Evolutionary conservation across 2,888 invertebrate genomes (phyloP), one percentile per base, ranked within the genome.

Genomic region (Cremastinae sp.): DNA sequence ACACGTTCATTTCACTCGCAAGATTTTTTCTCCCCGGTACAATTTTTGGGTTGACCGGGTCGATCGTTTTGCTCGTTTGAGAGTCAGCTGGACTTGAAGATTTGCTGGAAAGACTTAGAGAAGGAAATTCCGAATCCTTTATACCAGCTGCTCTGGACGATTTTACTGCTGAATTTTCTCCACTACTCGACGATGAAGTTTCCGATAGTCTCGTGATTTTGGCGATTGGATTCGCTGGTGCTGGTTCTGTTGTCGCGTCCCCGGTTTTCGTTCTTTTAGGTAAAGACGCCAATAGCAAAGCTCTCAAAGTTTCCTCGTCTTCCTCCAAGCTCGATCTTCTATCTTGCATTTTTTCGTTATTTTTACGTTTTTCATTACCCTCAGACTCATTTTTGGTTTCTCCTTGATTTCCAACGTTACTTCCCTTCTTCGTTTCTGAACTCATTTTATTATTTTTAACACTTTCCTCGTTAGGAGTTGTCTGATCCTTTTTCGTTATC

Each of bases 221-320:
- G 9, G 41, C 45, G 18, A 74, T 9, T 2, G 69, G 5, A 65
- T 73, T 74, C 18, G 14, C 14, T 14, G 68, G 16, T 53, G 39
- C 22, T n/a, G 55, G 56, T 10, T n/a, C n/a, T n/a, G 62, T 47
- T 14, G 43, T 43, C 5, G 7, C 22, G 39, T 78, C 79, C 5
- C 22, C 53, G 4, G 41, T 12, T 56, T 77, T 79, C 10, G 65
- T 16, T 37, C 86, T 79, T 73, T 86, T 89, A 1, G 84, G 83
- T 22, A 89, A 72, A 9, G 88, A 89, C 14, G 89, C 89, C 8
- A 89, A 61, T 18, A 89, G 65, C 74, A 85, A 81, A 16, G 85
- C 86, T 47, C 89, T 79, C 2, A 90, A 80, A n/a, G 80, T 83
- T 53, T 89, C 85, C 51, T 88, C 89, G 55, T 89, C 89, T n/a